A percentile compares a stretch with the other conserved stretches of the same genome.
These are phyloP conservation scores for Lucinisca nassula DNA, from an alignment of 2,888 invertebrate genomes.

Conservation along the genomic window DNA sequence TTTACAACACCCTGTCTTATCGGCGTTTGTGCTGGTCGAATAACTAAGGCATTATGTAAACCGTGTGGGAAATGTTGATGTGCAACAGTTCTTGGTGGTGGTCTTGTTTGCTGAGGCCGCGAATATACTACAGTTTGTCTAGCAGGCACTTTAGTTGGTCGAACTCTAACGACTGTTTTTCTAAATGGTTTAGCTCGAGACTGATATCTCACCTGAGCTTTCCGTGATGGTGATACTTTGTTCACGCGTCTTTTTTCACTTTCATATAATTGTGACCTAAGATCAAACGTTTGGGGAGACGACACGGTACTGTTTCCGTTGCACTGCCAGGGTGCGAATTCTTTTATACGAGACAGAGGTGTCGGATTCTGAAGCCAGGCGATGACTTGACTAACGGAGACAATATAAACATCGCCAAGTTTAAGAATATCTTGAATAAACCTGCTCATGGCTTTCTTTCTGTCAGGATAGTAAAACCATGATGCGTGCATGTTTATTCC, in stretches of 20 bases:
- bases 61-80: background rate
- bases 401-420: conserved; percentile 83
- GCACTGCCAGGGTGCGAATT: conserved; percentile 82
- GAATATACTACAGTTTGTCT: background rate
- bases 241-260: background rate
- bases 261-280: background rate
- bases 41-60: background rate
- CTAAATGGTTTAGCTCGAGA: background rate
- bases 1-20: background rate
- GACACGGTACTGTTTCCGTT: conserved; percentile 3
- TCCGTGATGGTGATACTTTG: background rate
- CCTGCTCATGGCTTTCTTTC: conserved; percentile 82
- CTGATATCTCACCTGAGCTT: background rate
- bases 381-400: conserved; percentile 80
- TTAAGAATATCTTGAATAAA: conserved; percentile 80
- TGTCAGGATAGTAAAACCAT: conserved; percentile 88
- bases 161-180: background rate
- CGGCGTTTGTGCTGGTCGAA: background rate
- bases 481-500: conserved; percentile 95
- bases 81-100: background rate
- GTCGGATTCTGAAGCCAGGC: conserved; percentile 83
- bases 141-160: background rate
- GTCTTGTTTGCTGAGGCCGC: background rate
- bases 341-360: conserved; percentile 68
- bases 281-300: background rate